These are phyloP conservation scores for Marmota monax DNA, from an alignment of 2,113 vertebrate species.

Conservation along the genomic window DNA sequence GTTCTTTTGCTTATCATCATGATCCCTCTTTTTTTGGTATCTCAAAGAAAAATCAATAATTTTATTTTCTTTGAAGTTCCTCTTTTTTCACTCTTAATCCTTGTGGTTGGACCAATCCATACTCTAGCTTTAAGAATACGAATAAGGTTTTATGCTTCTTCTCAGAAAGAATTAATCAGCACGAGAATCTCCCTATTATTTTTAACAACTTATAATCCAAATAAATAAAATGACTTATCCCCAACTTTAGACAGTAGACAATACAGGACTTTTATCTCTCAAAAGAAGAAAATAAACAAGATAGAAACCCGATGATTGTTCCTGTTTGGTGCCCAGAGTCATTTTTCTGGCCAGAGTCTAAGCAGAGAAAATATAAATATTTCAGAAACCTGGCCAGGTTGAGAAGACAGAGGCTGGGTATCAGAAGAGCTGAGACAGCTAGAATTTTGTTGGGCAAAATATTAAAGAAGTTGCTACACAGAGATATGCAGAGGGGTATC, in stretches of 20 bases:
- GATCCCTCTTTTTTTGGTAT: background rate
- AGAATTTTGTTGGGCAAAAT: background rate
- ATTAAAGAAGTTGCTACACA: background rate
- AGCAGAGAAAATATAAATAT: background rate
- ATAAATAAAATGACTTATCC: background rate
- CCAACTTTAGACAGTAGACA: background rate
- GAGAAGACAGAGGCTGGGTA: background rate
- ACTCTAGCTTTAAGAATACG: background rate
- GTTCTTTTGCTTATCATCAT: background rate
- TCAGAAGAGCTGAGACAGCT: background rate
- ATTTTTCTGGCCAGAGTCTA: background rate
- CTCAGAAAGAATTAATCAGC: background rate
- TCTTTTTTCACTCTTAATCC: background rate
- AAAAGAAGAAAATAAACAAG: background rate
- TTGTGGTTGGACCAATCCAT: background rate
- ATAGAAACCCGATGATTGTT: background rate
- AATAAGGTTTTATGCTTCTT: background rate
- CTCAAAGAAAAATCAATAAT: background rate
- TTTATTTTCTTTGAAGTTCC: background rate
- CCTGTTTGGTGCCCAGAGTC: background rate
- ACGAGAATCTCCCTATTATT: background rate
- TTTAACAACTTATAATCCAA: background rate
- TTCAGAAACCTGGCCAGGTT: background rate
- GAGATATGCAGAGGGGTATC: background rate
- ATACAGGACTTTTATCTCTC: background rate